Percentiles rank a stretch among this genome's conserved stretches.
Evolutionary conservation across 2,888 invertebrate genomes (phyloP).

Genomic region (Laspeyria flexula): DNA sequence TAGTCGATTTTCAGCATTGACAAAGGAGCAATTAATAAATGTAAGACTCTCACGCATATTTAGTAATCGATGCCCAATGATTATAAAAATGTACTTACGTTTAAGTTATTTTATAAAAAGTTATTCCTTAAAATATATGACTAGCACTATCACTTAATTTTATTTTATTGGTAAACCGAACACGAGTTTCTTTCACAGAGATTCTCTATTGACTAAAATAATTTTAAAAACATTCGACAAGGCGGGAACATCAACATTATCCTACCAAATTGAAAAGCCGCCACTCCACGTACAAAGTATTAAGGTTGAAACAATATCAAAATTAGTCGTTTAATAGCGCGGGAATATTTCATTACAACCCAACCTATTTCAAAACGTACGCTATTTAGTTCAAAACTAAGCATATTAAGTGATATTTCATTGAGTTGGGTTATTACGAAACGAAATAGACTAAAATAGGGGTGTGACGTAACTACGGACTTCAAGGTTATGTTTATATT

Average conservation of each 20-base stretch:
- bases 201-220: conserved; percentile 42
- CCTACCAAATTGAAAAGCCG: conserved; percentile 19
- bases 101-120: conserved; percentile 5
- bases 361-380: neutral
- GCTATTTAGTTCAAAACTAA: no score
- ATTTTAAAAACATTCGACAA: conserved; percentile 46
- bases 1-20: no score
- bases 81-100: conserved; percentile 26
- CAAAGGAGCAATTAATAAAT: no score
- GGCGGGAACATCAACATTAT: conserved; percentile 59
- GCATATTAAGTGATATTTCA: neutral
- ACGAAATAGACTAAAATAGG: conserved; percentile 71
- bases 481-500: conserved; percentile 59
- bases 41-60: no score
- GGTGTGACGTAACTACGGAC: conserved; percentile 61
- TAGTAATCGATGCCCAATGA: no score
- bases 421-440: conserved; percentile 7
- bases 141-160: conserved; percentile 24
- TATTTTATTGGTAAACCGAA: conserved; percentile 12
- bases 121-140: conserved; percentile 32
- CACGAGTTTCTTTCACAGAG: conserved; percentile 25
- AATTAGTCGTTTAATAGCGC: conserved; percentile 33
- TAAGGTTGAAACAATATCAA: conserved; percentile 16
- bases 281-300: no score
- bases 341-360: conserved; percentile 2